These are phyloP conservation scores for Trogon surrucura DNA, from an alignment of 2,113 vertebrate genomes.

Conservation along the genomic window DNA sequence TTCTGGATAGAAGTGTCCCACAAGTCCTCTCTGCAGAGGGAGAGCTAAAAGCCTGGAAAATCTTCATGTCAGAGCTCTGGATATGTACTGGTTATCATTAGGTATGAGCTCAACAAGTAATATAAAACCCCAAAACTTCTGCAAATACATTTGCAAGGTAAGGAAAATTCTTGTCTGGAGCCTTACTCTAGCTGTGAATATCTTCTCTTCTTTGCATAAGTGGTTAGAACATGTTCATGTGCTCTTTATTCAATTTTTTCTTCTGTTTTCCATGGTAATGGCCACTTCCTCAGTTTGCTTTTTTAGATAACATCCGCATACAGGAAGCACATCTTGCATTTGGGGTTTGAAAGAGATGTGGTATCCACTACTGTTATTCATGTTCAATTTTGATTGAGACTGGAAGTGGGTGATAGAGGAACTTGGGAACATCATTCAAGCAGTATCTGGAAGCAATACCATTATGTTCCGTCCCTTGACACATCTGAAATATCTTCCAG, in stretches of 20 bases:
- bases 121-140: background rate
- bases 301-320: background rate
- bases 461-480: background rate
- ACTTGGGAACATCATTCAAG: background rate
- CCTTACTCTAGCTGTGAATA: background rate
- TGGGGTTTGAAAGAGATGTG: background rate
- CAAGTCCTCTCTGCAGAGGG: background rate
- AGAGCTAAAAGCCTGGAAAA: background rate
- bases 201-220: background rate
- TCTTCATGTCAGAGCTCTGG: background rate
- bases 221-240: background rate
- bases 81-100: background rate
- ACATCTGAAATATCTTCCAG: background rate
- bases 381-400: background rate
- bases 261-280: background rate
- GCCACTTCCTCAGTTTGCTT: background rate
- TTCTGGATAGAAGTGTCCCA: background rate
- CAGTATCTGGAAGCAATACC: background rate
- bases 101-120: rapidly evolving
- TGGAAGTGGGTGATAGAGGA: background rate
- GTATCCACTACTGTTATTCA: background rate
- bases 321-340: background rate
- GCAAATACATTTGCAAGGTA: background rate
- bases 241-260: background rate
- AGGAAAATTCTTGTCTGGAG: background rate